phyloP scores from a whole-genome alignment of 2,113 vertebrate species.

The Menura novaehollandiae region DNA sequence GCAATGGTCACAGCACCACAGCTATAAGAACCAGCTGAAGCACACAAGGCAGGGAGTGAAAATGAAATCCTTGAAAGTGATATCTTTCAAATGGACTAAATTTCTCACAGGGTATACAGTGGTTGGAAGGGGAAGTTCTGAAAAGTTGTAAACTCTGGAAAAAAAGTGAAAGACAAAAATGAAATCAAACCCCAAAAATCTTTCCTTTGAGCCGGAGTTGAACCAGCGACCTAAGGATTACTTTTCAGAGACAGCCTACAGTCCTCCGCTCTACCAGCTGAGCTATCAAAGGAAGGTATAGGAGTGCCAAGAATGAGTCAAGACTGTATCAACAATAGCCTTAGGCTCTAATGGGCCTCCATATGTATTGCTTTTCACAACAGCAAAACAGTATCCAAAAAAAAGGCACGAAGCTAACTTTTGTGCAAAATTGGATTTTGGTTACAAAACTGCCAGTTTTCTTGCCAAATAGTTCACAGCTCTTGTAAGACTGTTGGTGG shows the following conservation, averaged over 20 bases:
- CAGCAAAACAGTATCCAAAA: constrained; percentile 24
- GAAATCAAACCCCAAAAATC: neutral
- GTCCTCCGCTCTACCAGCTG: constrained; percentile 88
- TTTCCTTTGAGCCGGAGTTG: constrained; percentile 23
- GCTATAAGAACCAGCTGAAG: neutral
- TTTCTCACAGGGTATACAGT: neutral
- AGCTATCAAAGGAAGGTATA: constrained; percentile 80
- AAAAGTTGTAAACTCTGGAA: neutral
- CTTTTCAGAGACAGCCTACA: constrained; percentile 64
- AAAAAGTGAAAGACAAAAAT: neutral
- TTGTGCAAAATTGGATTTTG: neutral
- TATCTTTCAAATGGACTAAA: neutral
- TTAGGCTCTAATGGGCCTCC: constrained; percentile 37
- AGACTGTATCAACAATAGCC: constrained; percentile 49
- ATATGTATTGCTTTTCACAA: constrained; percentile 51
- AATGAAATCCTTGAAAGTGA: neutral
- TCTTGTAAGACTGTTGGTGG: constrained; percentile 6
- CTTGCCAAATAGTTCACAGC: constrained; percentile 35
- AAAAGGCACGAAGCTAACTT: neutral
- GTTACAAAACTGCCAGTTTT: constrained; percentile 36
- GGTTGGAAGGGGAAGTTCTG: neutral
- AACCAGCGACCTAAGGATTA: constrained; percentile 48
- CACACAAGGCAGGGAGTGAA: neutral
- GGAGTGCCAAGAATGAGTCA: neutral
- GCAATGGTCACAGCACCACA: neutral